These are phyloP conservation scores for Pseudoatta argentina DNA, from an alignment of 1,140 invertebrate genomes.

Conservation along the genomic window DNA sequence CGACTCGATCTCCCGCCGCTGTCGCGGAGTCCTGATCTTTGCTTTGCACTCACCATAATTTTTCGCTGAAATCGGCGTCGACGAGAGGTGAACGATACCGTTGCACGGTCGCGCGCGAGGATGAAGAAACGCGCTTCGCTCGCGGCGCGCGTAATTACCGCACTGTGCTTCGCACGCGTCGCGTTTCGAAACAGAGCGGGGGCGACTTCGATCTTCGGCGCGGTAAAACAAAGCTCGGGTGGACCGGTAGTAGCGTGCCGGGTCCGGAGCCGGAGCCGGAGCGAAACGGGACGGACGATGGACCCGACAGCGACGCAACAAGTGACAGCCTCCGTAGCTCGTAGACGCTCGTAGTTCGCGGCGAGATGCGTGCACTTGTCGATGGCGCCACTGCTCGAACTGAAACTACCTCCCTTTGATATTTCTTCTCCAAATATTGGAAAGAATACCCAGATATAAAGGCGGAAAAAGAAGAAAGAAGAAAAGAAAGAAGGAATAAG, in stretches of 20 bases:
- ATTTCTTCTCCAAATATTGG: neutral
- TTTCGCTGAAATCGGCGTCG: conserved; percentile 50
- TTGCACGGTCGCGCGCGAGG: conserved; percentile 25
- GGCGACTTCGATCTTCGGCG: conserved; percentile 2
- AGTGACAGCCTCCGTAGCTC: conserved; percentile 67
- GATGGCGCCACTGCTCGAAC: conserved; percentile 62
- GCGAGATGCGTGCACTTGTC: neutral
- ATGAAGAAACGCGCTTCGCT: conserved; percentile 9
- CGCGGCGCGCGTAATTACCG: conserved; percentile 2
- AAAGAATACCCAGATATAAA: neutral
- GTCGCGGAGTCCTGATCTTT: neutral
- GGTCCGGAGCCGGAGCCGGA: conserved; percentile 30
- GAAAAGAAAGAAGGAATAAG: neutral
- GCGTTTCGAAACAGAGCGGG: neutral
- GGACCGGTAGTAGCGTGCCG: conserved; percentile 34
- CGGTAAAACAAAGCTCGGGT: neutral
- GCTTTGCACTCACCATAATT: conserved; percentile 49
- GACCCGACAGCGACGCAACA: conserved; percentile 72
- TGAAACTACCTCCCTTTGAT: neutral
- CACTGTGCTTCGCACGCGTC: neutral
- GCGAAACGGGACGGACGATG: conserved; percentile 42
- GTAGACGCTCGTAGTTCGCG: conserved; percentile 57
- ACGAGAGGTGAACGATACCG: conserved; percentile 45
- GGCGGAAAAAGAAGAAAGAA: neutral
- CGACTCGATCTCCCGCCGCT: neutral